Evolutionary conservation across 2,797 vertebrate species (phyloP).

Genomic region (Pachyuromys duprasi): DNA sequence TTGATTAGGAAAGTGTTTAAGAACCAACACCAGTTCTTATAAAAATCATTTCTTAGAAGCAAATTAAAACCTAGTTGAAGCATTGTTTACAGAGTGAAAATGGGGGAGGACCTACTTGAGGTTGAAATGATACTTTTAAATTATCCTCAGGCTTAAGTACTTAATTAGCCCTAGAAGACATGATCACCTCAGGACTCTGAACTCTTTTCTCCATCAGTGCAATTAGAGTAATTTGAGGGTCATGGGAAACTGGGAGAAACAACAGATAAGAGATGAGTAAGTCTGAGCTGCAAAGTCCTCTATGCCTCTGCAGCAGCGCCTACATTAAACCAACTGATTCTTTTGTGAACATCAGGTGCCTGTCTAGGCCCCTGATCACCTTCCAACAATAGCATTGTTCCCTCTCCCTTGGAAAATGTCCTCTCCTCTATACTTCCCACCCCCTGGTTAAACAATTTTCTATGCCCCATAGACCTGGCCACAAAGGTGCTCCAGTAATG

Average conservation of each 20-base stretch:
- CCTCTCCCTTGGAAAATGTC: background rate
- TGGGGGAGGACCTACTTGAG: background rate
- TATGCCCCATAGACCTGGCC: background rate
- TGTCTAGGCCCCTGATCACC: background rate
- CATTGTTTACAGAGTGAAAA: background rate
- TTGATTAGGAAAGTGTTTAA: background rate
- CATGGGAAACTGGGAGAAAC: background rate
- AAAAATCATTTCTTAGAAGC: conserved; percentile 1
- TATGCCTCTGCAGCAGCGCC: background rate
- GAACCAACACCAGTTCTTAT: background rate
- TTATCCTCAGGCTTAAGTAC: background rate
- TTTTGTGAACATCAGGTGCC: background rate
- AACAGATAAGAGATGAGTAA: background rate
- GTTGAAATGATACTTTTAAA: background rate
- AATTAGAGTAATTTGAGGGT: background rate
- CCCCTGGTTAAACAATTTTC: background rate
- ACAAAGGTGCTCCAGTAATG: background rate
- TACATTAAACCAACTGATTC: background rate
- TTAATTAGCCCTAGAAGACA: background rate
- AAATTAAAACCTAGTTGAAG: conserved; percentile 7
- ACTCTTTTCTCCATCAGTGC: background rate
- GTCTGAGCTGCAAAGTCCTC: background rate
- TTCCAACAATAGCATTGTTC: background rate
- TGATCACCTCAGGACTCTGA: background rate
- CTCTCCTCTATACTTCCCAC: background rate